Conservation (phyloP, 2,113 vertebrate genomes). For the Lethenteron reissneri region DNA sequence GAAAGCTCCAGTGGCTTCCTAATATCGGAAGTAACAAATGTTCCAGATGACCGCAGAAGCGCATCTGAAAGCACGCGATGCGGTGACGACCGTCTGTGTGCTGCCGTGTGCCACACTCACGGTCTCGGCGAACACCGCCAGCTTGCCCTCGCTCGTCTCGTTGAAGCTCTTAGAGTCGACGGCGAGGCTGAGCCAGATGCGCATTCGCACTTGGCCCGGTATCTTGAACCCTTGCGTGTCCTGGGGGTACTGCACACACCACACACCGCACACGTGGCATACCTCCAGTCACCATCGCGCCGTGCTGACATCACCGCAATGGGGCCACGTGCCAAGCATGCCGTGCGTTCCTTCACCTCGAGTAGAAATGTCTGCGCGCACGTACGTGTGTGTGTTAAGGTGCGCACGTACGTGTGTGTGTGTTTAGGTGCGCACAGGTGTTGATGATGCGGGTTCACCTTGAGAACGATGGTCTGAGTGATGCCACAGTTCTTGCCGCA, state of each 20-base stretch:
- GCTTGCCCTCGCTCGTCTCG: constrained; percentile 13
- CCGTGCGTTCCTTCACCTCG: too few relatives aligned
- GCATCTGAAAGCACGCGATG: neutral
- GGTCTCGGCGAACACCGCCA: constrained; percentile 17
- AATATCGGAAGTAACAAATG: neutral
- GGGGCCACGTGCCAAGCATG: too few relatives aligned
- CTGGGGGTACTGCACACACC: neutral
- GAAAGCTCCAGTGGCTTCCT: neutral
- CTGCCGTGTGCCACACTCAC: constrained; percentile 12
- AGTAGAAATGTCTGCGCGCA: too few relatives aligned
- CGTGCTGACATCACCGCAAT: too few relatives aligned
- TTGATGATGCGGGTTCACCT: constrained; percentile 13
- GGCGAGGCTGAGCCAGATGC: constrained; percentile 25
- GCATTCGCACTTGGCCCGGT: constrained; percentile 20
- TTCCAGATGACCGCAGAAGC: too few relatives aligned
- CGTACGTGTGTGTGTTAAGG: too few relatives aligned
- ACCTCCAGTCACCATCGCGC: too few relatives aligned
- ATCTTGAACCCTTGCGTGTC: neutral
- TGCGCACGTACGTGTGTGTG: too few relatives aligned
- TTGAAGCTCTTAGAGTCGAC: constrained; percentile 15
- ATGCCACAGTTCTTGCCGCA: constrained; percentile 22
- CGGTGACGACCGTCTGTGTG: neutral
- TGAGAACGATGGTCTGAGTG: constrained; percentile 22
- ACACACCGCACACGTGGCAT: neutral
- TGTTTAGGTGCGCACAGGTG: too few relatives aligned